Base-by-base conservation (phyloP, 2,113 vertebrate species). In the Rhizomys pruinosus region DNA sequence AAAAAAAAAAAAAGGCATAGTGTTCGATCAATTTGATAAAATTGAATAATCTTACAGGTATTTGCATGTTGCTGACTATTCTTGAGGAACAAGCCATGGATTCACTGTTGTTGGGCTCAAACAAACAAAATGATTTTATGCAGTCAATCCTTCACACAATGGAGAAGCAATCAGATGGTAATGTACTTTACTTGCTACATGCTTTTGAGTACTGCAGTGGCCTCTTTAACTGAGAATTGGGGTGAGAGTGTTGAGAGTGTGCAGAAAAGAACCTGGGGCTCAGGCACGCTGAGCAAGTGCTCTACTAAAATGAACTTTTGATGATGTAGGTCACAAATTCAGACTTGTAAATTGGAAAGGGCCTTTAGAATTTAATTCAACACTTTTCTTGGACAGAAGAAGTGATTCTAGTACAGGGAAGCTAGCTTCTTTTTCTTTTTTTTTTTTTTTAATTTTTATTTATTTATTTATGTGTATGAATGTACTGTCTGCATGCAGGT, bases 61-160 rank as follows among this genome's bases (percentile, higher is more conserved):
- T 99, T 90, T 99, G 99, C 94, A 99, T 99, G 99, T 92, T 99
- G 94, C 97, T 99, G 55, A 98, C 98, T 4, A 98, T 99, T 69
- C 97, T 99, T 84, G 99, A 99, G 78, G 98, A 99, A 12, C 98
- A 99, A 92, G 98, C 99, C n/a, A 98, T 99, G 99, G 99, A 99
- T 78, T 99, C 99, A 0, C 81, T 99, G 88, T 93, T 99, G 61
- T 91, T 99, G 93, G 98, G 98, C 44, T 98, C 98, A 78, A 97
- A 98, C 63, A 99, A 98, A 42, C 98, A 99, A 89, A 98, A 98
- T 73, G 98, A 99, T 81, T 98, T 99, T 90, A 98, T 99, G 97
- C 98, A 98, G 25, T 98, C 98, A 32, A 99, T 99, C 76, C 98
- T 99, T 93, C 97, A 98, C 69, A 98, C 98, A 52, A 99, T 99